Evolutionary conservation across 2,113 vertebrate species (phyloP), one percentile per base, ranked within the genome.

Genomic region (Neodontobutis hainanensis): DNA sequence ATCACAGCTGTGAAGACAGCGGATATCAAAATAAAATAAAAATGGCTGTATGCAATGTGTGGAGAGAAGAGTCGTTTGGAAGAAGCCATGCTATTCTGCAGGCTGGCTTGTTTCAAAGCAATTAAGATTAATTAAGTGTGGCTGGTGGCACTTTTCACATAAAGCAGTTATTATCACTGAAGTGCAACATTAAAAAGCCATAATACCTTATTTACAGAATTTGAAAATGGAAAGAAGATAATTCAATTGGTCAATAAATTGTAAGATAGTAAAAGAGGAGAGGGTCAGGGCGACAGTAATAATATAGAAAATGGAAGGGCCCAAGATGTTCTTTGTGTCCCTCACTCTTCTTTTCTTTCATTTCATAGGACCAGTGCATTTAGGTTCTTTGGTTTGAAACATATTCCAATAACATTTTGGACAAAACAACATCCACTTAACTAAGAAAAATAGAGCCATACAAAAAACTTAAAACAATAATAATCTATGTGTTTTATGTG

Each of bases 101-200:
- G 75, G 74, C 77, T 73, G 86, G 75, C 68, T 80, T 65, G 61
- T 86, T 90, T 86, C 67, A 71, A 83, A 76, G 87, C 86, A 90
- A 90, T 92, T 92, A 91, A 85, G 86, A 91, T 91, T 89, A 90
- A 93, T 92, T 92, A 92, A 87, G 80, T 85, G 83, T 80, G 61
- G 73, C 82, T 78, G 73, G 60, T 81, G 69, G 75, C 82, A 81
- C 77, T 90, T 88, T 86, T 73, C 52, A 78, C 77, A 91, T 90
- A 80, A 75, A 55, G 65, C 40, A 80, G 84, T 89, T 88, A 89
- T 88, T 85, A 84, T 65, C 46, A 49, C 68, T 83, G 70, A 84
- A 81, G 65, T 71, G 77, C 62, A 61, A 16, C 73, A 75, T 85
- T 88, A 88, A 87, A 80, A 58, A 55, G 9, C 15, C 68, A 68